These are phyloP conservation scores for Dasypus novemcinctus DNA, from an alignment of 2,113 vertebrate species.

Conservation along the genomic window DNA sequence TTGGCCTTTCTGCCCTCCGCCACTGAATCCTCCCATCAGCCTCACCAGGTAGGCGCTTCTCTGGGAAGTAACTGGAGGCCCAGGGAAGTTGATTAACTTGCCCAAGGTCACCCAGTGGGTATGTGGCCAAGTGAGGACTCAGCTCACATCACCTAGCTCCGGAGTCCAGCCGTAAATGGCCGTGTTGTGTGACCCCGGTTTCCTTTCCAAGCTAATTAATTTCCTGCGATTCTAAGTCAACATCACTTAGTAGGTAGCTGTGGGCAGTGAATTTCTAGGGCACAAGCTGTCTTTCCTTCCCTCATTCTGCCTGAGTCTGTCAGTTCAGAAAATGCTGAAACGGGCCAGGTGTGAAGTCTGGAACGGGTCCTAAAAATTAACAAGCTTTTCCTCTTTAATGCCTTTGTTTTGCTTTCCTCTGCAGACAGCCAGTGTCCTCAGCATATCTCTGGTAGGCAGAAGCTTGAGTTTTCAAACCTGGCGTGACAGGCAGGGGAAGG, in stretches of 20 bases:
- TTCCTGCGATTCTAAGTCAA: slow-evolving; percentile 48
- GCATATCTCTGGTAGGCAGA: neutral
- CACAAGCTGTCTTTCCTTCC: slow-evolving; percentile 57
- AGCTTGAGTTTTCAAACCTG: neutral
- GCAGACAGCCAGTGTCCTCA: accelerated
- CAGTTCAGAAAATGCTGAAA: neutral
- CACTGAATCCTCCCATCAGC: accelerated
- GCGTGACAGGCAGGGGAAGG: neutral
- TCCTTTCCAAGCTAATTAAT: slow-evolving; percentile 55
- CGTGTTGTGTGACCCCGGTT: neutral
- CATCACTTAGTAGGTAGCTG: neutral
- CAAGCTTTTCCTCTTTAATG: slow-evolving; percentile 9
- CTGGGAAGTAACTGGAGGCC: neutral
- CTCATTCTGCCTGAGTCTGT: slow-evolving; percentile 34
- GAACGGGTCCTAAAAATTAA: slow-evolving; percentile 14
- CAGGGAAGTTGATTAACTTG: neutral
- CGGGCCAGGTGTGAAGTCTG: slow-evolving; percentile 53
- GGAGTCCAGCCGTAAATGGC: neutral
- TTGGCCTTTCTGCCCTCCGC: neutral
- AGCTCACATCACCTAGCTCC: neutral
- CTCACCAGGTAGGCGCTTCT: neutral
- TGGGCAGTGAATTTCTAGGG: slow-evolving; percentile 71
- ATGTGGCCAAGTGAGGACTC: neutral
- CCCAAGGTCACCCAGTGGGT: neutral
- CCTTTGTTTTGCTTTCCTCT: slow-evolving; percentile 22